Conservation (phyloP, 2,113 vertebrate species). For the Bubo scandiacus region DNA sequence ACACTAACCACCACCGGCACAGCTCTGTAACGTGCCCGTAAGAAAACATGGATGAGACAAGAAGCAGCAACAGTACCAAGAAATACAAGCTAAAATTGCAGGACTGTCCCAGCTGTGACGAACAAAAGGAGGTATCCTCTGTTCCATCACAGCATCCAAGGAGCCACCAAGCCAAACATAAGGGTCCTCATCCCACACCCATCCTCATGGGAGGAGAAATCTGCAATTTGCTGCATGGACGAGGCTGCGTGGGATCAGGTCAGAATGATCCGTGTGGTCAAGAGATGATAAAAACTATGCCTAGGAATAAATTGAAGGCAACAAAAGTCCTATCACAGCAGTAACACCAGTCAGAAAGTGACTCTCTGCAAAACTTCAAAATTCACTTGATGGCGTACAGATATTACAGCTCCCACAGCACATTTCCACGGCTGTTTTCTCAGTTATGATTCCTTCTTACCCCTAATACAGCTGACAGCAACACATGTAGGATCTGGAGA, state of each 20-base stretch:
- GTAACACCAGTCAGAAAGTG: background rate
- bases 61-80: background rate
- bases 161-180: background rate
- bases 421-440: background rate
- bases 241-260: background rate
- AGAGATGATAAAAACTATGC: background rate
- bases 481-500: background rate
- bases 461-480: background rate
- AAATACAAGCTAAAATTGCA: background rate
- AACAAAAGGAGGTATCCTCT: background rate
- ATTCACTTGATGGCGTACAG: background rate
- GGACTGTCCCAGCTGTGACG: rapidly evolving
- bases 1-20: background rate
- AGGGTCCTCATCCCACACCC: background rate
- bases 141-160: background rate
- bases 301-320: background rate
- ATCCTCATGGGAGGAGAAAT: background rate
- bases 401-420: background rate
- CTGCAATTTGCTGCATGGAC: background rate
- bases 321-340: background rate
- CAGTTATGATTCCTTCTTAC: background rate
- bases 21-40: rapidly evolving
- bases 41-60: background rate
- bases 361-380: background rate
- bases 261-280: background rate